Conservation (phyloP, 2,113 vertebrate genomes). For the Pyxicephalus adspersus region DNA sequence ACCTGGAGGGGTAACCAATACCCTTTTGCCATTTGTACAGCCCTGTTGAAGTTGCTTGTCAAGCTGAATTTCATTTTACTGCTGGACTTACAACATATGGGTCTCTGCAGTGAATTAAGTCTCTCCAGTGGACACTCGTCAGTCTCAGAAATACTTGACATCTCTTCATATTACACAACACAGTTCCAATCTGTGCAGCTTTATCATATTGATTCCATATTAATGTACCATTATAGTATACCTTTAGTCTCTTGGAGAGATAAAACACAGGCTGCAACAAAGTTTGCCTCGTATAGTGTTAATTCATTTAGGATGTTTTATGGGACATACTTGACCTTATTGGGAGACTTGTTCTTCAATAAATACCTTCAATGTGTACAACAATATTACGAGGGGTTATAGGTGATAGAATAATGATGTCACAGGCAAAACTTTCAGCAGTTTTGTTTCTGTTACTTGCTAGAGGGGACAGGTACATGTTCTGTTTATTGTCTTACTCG, state of each 20-base stretch:
- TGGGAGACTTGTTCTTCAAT: not conserved
- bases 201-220: not conserved
- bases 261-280: not conserved
- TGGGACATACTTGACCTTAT: slow-evolving; percentile 1
- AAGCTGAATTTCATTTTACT: too few relatives aligned
- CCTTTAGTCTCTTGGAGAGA: not conserved
- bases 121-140: not conserved
- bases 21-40: too few relatives aligned
- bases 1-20: too few relatives aligned
- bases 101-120: not conserved
- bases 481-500: not conserved
- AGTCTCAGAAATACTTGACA: not conserved
- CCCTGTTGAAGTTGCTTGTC: too few relatives aligned
- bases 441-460: not conserved
- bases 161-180: slow-evolving; percentile 8
- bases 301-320: slow-evolving; percentile 11
- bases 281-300: not conserved
- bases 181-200: not conserved
- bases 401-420: slow-evolving; percentile 1
- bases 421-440: slow-evolving; percentile 8
- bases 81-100: not conserved
- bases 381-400: not conserved
- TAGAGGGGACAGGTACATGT: slow-evolving; percentile 18
- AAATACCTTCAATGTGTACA: slow-evolving; percentile 34
- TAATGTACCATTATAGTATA: not conserved